These are phyloP conservation scores for Chouioia cunea DNA, from an alignment of 2,888 invertebrate species.

Conservation along the genomic window DNA sequence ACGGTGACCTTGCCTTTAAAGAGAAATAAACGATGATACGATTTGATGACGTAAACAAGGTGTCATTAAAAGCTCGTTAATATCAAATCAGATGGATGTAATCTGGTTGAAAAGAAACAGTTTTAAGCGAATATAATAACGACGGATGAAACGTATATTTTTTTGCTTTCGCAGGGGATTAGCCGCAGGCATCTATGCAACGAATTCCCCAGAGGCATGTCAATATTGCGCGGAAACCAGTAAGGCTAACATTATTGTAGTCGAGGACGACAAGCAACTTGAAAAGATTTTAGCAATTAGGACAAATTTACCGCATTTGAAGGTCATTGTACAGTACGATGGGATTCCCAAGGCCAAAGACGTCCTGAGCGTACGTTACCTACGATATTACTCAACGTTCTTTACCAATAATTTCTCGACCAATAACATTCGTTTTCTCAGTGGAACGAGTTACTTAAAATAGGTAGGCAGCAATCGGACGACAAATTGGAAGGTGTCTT, in stretches of 20 bases:
- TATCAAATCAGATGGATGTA: no score
- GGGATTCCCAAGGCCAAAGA: slow-evolving; percentile 73
- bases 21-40: no score
- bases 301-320: slow-evolving; percentile 79
- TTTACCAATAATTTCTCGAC: slow-evolving; percentile 2
- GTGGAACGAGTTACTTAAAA: slow-evolving; percentile 85
- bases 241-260: slow-evolving; percentile 86
- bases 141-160: no score
- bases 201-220: slow-evolving; percentile 90
- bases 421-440: slow-evolving; percentile 59
- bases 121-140: no score
- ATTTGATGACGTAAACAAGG: no score
- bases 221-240: slow-evolving; percentile 81
- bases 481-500: slow-evolving; percentile 76
- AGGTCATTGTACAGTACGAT: slow-evolving; percentile 81
- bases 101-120: background rate
- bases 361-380: slow-evolving; percentile 70
- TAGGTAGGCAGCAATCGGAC: slow-evolving; percentile 79
- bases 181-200: slow-evolving; percentile 91
- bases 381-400: background rate
- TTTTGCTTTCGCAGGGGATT: slow-evolving; percentile 75
- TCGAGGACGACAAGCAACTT: slow-evolving; percentile 88
- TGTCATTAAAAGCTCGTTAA: no score
- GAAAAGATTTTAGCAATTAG: slow-evolving; percentile 83
- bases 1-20: no score